phyloP scores from a whole-genome alignment of 2,113 vertebrate species.

The Bufo bufo region DNA sequence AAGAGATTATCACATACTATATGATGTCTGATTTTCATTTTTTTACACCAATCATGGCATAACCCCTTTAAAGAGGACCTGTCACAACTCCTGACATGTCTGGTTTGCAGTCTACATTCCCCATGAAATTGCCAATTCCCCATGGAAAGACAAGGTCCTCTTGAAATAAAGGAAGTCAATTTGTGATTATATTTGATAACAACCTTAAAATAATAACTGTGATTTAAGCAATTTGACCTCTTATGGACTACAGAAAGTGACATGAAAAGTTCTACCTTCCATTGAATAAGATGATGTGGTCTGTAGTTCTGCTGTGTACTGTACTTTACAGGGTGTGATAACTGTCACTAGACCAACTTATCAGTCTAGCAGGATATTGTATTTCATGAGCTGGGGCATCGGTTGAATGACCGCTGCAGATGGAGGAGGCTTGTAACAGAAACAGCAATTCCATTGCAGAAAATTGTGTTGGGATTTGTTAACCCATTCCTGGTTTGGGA shows the following conservation, averaged over 20 bases:
- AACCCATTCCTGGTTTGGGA: neutral
- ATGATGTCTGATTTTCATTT: no score
- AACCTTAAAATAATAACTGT: neutral
- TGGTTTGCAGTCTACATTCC: no score
- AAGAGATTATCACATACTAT: no score
- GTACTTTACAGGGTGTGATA: slow-evolving; percentile 38
- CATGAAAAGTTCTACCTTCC: neutral
- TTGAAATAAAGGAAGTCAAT: neutral
- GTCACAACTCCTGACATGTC: no score
- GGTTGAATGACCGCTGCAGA: slow-evolving; percentile 19
- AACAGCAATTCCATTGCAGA: neutral
- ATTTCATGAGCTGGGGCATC: slow-evolving; percentile 17
- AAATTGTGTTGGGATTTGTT: neutral
- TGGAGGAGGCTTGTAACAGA: slow-evolving; percentile 8
- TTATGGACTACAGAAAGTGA: slow-evolving; percentile 1
- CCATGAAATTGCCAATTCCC: no score
- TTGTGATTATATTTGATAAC: slow-evolving; percentile 6
- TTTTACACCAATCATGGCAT: no score
- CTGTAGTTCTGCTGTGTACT: slow-evolving; percentile 8
- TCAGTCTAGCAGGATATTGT: slow-evolving; percentile 33
- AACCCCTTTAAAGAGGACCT: no score
- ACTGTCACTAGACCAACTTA: slow-evolving; percentile 21
- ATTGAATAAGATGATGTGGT: neutral
- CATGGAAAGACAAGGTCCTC: no score
- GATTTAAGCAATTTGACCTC: neutral